These are phyloP conservation scores for Hetaerina titia DNA, from an alignment of 2,888 invertebrate genomes.

Conservation along the genomic window DNA sequence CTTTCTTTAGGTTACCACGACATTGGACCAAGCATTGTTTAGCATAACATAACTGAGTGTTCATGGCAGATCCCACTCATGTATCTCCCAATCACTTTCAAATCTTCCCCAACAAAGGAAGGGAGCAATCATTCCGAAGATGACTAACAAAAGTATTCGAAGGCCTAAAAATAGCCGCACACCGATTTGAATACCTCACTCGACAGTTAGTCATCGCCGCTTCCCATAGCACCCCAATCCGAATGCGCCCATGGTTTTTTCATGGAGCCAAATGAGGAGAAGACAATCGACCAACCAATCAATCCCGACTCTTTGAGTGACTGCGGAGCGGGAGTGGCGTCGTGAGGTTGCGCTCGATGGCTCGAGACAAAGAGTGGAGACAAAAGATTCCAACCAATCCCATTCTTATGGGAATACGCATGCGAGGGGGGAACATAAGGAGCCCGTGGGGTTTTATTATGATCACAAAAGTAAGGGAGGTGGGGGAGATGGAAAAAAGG, in stretches of 20 bases:
- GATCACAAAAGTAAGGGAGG: not conserved
- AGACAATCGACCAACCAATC: conserved; percentile 14
- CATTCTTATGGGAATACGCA: not conserved
- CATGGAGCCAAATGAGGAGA: conserved; percentile 1
- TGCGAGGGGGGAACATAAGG: not conserved
- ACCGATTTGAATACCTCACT: not conserved
- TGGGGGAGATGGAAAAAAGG: not conserved
- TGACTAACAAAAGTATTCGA: not conserved
- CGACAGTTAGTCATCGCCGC: not conserved
- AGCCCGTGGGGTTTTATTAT: conserved; percentile 32
- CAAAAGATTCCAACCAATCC: not conserved
- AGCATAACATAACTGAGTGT: not conserved
- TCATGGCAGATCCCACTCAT: not conserved
- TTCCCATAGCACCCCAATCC: not conserved
- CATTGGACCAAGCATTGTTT: not conserved
- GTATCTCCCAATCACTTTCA: not conserved
- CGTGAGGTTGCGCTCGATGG: conserved; percentile 7
- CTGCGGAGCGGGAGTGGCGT: not conserved
- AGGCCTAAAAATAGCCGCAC: not conserved
- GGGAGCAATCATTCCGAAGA: not conserved
- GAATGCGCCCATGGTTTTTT: not conserved
- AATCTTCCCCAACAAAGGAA: not conserved
- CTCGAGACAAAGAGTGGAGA: conserved; percentile 31
- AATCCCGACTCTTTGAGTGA: not conserved
- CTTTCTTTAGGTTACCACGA: too few species aligned